Evolutionary conservation across 1,140 invertebrate species (phyloP).

Genomic region (Drosophila melanica): DNA sequence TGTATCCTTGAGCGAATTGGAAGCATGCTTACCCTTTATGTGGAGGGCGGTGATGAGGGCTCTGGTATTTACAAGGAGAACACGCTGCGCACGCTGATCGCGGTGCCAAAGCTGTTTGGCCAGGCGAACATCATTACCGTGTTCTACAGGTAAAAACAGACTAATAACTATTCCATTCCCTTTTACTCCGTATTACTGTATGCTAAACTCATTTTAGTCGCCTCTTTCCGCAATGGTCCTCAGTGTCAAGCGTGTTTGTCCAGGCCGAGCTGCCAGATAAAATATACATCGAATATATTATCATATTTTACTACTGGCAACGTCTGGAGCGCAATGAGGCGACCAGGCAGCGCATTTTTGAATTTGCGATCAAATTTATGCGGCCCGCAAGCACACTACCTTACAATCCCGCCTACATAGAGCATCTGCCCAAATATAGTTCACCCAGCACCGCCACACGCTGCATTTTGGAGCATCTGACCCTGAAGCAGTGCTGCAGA

Average conservation of each 20-base stretch:
- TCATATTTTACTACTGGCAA: slow-evolving; percentile 77
- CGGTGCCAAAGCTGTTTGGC: slow-evolving; percentile 65
- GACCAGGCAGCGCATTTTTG: slow-evolving; percentile 52
- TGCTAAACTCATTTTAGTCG: slow-evolving; percentile 31
- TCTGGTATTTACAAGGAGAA: slow-evolving; percentile 49
- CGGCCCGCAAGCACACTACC: slow-evolving; percentile 51
- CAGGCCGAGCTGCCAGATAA: slow-evolving; percentile 67
- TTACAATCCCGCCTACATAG: slow-evolving; percentile 43
- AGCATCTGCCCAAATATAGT: slow-evolving; percentile 56
- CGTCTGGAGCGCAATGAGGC: slow-evolving; percentile 54
- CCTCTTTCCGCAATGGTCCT: slow-evolving; percentile 65
- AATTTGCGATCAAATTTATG: slow-evolving; percentile 73
- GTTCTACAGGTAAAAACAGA: slow-evolving; percentile 53
- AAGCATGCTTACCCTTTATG: slow-evolving; percentile 50
- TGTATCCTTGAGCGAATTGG: slow-evolving; percentile 60
- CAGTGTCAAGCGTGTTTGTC: slow-evolving; percentile 37
- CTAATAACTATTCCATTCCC: no score
- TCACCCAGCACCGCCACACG: slow-evolving; percentile 52
- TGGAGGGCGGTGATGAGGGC: slow-evolving; percentile 36
- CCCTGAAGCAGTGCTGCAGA: slow-evolving; percentile 40
- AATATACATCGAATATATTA: slow-evolving; percentile 68
- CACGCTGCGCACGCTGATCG: slow-evolving; percentile 59
- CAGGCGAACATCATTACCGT: slow-evolving; percentile 60
- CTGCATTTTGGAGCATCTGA: slow-evolving; percentile 58
- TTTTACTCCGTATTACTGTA: neutral